Percentiles rank a stretch among this genome's conserved stretches.
phyloP scores from a whole-genome alignment of 2,888 invertebrate species.

The Lochmaea capreae region DNA sequence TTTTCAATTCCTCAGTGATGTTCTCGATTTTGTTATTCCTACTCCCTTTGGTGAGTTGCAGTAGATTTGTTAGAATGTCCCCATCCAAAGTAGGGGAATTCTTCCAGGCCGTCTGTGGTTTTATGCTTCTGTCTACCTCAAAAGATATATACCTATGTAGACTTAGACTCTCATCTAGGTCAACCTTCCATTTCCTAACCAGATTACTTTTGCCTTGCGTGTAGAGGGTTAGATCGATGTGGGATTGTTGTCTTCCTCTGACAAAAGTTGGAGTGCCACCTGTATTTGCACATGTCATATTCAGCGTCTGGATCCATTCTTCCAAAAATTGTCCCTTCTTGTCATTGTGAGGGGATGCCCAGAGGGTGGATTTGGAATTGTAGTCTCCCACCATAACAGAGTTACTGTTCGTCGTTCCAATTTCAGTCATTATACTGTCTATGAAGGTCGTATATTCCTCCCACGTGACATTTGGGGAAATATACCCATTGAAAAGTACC shows the following conservation, averaged over 20 bases:
- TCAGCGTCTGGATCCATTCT: neutral
- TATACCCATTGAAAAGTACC: neutral
- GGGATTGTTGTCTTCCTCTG: constrained; percentile 20
- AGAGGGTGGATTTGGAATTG: neutral
- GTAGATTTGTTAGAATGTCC: neutral
- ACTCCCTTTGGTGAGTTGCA: neutral
- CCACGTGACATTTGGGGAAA: neutral
- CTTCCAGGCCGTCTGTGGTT: neutral
- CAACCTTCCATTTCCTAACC: neutral
- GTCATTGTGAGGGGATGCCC: neutral
- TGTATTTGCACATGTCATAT: constrained; percentile 10
- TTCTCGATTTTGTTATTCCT: neutral
- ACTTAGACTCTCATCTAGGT: constrained; percentile 20
- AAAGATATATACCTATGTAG: constrained; percentile 26
- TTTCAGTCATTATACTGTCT: neutral
- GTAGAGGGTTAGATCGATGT: constrained; percentile 21
- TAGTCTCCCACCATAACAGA: neutral
- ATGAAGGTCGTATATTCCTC: neutral
- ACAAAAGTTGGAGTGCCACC: constrained; percentile 24
- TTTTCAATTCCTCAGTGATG: neutral
- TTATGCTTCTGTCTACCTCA: constrained; percentile 11
- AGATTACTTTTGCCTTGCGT: neutral
- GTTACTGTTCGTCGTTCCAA: neutral
- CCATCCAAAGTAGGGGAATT: neutral
- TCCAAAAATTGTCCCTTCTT: neutral